Evolutionary conservation across 2,113 vertebrate species (phyloP).

Genomic region (Tenrec ecaudatus): DNA sequence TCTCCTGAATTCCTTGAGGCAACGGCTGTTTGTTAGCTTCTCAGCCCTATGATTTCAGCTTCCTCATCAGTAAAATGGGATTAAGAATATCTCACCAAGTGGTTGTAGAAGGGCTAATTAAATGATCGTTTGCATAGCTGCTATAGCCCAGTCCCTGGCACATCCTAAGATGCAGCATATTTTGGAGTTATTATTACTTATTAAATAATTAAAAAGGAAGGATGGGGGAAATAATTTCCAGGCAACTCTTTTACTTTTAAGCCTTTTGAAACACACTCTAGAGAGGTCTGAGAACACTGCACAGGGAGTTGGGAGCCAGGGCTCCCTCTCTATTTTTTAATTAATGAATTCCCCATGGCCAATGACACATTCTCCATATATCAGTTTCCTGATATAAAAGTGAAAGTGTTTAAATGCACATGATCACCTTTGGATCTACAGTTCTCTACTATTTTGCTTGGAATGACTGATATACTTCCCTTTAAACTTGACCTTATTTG

Average conservation of each 20-base stretch:
- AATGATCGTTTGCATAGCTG: too few relatives aligned
- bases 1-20: too few relatives aligned
- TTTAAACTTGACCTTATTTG: background rate
- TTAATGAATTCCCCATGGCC: too few relatives aligned
- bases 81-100: too few relatives aligned
- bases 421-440: background rate
- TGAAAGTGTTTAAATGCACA: background rate
- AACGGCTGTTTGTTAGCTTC: too few relatives aligned
- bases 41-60: too few relatives aligned
- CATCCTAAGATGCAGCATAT: too few relatives aligned
- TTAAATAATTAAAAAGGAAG: background rate
- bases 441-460: background rate
- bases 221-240: background rate
- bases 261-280: background rate
- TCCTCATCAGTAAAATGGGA: too few relatives aligned
- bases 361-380: background rate
- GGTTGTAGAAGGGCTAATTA: too few relatives aligned
- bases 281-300: background rate
- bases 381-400: background rate
- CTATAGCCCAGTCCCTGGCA: too few relatives aligned
- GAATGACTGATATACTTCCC: background rate
- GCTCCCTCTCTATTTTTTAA: background rate
- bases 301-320: background rate
- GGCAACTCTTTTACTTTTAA: background rate
- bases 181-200: too few relatives aligned